Base-by-base conservation (phyloP, 2,888 invertebrate species). In the Deilephila elpenor region DNA sequence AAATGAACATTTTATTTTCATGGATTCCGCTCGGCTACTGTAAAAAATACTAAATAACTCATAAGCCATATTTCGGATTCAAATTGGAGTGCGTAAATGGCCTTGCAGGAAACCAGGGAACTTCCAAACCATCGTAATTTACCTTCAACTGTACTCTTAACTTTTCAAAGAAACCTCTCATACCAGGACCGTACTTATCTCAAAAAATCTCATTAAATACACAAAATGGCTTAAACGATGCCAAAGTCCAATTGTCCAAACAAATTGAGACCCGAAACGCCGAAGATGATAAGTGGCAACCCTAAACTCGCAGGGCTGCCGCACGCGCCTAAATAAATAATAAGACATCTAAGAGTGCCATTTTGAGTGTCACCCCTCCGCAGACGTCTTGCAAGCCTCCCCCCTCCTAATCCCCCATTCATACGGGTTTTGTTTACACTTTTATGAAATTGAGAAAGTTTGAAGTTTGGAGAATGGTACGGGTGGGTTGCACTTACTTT, bases 261-360 rank as follows among this genome's bases (percentile, higher is more conserved):
- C n/a, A 56, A 17, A 19, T 25, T 44, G 25, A 51, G 44, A 7
- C 51, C 51, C 25, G 20, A 32, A 25, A n/a, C 19, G 29, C 62
- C 44, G 67, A 67, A 67, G 44, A 51, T 20, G 44, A 59, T 25
- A 44, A 53, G 11, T 72, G 83, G 44, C 83, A 86, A 60, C 87
- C 88, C 86, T 85, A 73, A 53, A 14, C 61, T 64, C 70, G 78
- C 77, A 77, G 77, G 73, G 78, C 78, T 78, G 73, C 56, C 74
- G 78, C 44, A 44, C 44, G 44, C 11, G 80, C 89, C 87, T 88
- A 88, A 88, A 88, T 88, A 88, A 88, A 88, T 88, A 88, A 88
- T 86, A 84, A 79, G 80, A 83, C 84, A 83, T 83, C 20, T 82
- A 80, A 84, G 80, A 82, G 81, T 83, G 83, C 85, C 81, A 77